phyloP scores from a whole-genome alignment of 92 coral and sea anemone species.

The Zoanthus gigantus region DNA sequence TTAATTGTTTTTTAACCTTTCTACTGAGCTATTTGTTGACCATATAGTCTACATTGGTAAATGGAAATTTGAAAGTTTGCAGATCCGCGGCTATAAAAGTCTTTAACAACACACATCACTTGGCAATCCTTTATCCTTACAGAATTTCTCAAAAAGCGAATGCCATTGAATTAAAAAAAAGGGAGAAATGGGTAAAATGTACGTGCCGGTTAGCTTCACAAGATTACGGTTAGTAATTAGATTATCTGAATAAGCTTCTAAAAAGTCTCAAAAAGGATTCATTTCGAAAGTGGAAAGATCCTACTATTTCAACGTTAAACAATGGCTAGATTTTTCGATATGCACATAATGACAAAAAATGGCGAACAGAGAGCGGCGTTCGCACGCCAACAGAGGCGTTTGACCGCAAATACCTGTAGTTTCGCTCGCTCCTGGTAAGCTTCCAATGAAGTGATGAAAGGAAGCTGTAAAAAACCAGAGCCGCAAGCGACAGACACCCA shows the following conservation, averaged over 20 bases:
- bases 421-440: slow-evolving; percentile 29
- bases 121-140: neutral
- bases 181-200: neutral
- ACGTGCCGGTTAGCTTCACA: neutral
- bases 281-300: neutral
- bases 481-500: slow-evolving; percentile 52
- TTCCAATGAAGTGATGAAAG: slow-evolving; percentile 45
- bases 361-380: neutral
- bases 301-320: neutral
- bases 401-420: slow-evolving; percentile 49
- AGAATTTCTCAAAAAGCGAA: neutral
- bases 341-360: neutral
- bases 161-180: neutral
- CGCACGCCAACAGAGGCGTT: neutral
- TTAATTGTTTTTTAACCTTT: no score
- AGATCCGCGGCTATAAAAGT: no score
- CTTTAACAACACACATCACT: neutral
- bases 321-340: neutral
- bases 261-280: neutral
- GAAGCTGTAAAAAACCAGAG: slow-evolving; percentile 48
- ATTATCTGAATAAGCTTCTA: neutral
- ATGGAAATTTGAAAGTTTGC: no score
- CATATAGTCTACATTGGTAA: no score
- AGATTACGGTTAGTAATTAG: neutral
- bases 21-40: no score